Conservation (phyloP, 2,797 vertebrate genomes). For the Xerus rutilus region DNA sequence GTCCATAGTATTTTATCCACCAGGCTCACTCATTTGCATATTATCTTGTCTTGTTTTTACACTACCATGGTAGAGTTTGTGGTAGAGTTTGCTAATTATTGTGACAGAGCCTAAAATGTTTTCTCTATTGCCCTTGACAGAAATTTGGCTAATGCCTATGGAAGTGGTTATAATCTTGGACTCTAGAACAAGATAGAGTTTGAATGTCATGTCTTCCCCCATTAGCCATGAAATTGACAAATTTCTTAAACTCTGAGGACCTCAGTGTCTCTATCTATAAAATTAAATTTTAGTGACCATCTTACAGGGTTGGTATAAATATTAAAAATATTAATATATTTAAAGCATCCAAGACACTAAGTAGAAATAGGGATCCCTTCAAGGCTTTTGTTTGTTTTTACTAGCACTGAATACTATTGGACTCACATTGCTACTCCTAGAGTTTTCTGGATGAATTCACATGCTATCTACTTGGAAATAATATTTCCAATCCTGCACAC, state of each 20-base stretch:
- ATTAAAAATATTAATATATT: neutral
- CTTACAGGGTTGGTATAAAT: neutral
- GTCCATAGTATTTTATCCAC: neutral
- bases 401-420: neutral
- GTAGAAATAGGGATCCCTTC: too few species aligned
- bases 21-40: neutral
- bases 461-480: neutral
- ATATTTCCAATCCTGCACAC: neutral
- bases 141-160: neutral
- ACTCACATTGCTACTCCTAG: neutral
- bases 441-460: neutral
- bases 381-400: neutral
- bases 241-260: neutral
- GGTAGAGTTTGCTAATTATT: neutral
- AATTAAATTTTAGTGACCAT: neutral
- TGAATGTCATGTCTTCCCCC: neutral
- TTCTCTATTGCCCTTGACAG: neutral
- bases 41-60: neutral
- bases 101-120: neutral
- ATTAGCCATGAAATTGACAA: accelerated
- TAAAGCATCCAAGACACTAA: neutral
- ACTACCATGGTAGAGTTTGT: neutral
- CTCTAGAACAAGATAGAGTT: neutral
- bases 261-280: neutral
- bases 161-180: neutral